phyloP scores from a whole-genome alignment of 2,113 vertebrate genomes.

The Tricholaema leucomelas region DNA sequence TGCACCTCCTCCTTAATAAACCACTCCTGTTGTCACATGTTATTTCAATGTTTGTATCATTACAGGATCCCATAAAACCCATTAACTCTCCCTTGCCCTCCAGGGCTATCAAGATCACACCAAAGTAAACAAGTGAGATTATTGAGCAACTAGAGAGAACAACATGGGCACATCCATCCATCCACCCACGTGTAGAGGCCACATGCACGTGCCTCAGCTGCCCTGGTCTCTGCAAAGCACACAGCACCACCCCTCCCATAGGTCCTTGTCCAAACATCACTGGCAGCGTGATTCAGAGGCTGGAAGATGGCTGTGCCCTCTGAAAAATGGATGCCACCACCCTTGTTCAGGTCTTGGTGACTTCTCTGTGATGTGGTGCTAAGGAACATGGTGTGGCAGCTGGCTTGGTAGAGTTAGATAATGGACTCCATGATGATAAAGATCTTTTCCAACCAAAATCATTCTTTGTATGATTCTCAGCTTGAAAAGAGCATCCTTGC shows the following conservation, averaged over 20 bases:
- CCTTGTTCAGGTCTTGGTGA: not conserved
- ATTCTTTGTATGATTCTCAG: too few relatives aligned
- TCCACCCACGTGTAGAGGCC: not conserved
- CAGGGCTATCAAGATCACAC: not conserved
- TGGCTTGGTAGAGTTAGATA: too few relatives aligned
- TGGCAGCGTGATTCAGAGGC: accelerated
- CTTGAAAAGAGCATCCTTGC: not conserved
- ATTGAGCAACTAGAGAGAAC: not conserved
- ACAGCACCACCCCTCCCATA: not conserved
- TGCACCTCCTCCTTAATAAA: not conserved
- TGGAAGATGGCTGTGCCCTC: not conserved
- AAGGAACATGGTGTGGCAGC: too few relatives aligned
- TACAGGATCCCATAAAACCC: not conserved
- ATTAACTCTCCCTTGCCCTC: not conserved
- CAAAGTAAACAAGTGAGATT: not conserved
- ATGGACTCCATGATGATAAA: too few relatives aligned
- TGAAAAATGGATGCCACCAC: not conserved
- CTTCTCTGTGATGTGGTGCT: not conserved
- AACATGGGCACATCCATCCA: not conserved
- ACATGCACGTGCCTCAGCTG: not conserved
- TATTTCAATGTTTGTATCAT: not conserved
- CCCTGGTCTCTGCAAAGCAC: not conserved
- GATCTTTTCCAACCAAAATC: too few relatives aligned
- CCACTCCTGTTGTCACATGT: not conserved
- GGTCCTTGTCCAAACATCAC: not conserved